Base-by-base conservation (phyloP, 2,797 vertebrate genomes). In the Aldrovandia affinis region DNA sequence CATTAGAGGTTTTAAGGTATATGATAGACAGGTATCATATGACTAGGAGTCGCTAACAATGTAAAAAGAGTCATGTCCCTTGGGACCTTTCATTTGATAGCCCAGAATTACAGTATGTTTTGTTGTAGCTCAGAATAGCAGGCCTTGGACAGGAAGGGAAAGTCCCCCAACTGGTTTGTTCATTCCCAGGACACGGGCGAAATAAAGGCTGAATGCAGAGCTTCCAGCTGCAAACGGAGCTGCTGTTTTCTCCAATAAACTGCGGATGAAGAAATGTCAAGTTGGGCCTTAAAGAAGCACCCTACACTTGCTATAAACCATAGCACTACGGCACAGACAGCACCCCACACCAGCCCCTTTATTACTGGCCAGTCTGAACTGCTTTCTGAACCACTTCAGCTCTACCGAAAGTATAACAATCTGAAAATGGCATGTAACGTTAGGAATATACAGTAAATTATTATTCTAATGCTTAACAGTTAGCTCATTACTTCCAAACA, bases 81-180 rank as follows among this genome's bases (percentile, higher is more conserved):
- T 44, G 42, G 70, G 73, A 47, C 10, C 25, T 77, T 42, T 73
- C 33, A 73, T 73, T 73, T 8, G 68, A 73, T 73, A 73, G 68
- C 68, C 33, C 15, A 20, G 36, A 18, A 73, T 44, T 77, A 77
- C 73, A 25, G 73, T 47, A 25, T 42, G 42, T 44, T 47, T n/a
- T 77, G 73, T 77, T 44, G 42, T 44, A n/a, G 73, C 5, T 77
- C 39, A 47, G 73, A 77, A 77, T 44, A 77, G 42, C 42, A 12
- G 73, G 39, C 42, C 42, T 77, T 47, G 73, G 42, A 44, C 39
- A 47, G 73, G 39, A 77, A 47, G 73, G 20, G 42, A 77, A 77
- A 77, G 39, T 77, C n/a, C 39, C 73, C 42, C 42, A 36, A 77
- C 73, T 77, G 73, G 39, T 44, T 77, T 77, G 18, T 28, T 10